phyloP scores from a whole-genome alignment of 2,113 vertebrate species.

The Coregonus clupeaformis region DNA sequence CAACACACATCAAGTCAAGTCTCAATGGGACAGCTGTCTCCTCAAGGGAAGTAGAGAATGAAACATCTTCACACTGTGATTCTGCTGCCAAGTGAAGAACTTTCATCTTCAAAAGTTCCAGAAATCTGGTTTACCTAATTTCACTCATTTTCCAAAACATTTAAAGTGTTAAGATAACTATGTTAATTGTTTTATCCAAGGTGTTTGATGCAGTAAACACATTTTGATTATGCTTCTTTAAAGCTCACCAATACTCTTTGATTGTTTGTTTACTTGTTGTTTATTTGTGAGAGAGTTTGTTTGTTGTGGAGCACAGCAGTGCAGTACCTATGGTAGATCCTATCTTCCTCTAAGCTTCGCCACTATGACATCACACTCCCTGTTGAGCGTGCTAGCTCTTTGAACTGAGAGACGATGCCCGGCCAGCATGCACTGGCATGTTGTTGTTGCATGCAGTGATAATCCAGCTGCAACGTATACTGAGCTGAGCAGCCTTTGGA shows the following conservation, averaged over 20 bases:
- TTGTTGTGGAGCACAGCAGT: neutral
- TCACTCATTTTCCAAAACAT: neutral
- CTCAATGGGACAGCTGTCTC: neutral
- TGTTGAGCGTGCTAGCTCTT: slow-evolving; percentile 55
- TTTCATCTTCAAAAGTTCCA: slow-evolving; percentile 6
- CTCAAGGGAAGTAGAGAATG: neutral
- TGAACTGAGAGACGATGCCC: slow-evolving; percentile 47
- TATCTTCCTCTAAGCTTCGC: neutral
- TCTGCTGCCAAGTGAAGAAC: no score
- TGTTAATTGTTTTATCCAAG: neutral
- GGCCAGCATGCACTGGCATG: slow-evolving; percentile 61
- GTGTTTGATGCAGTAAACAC: slow-evolving; percentile 13
- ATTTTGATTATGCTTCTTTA: slow-evolving; percentile 1
- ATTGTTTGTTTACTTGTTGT: slow-evolving; percentile 16
- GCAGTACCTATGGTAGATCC: neutral
- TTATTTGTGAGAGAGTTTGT: neutral
- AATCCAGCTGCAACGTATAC: neutral
- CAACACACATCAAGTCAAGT: no score
- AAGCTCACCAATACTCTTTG: slow-evolving; percentile 30
- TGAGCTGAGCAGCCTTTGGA: neutral
- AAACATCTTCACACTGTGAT: no score
- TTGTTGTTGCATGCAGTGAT: slow-evolving; percentile 58
- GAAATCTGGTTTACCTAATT: slow-evolving; percentile 2
- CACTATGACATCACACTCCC: slow-evolving; percentile 29
- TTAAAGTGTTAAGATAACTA: slow-evolving; percentile 19